phyloP scores from a whole-genome alignment of 1,140 invertebrate genomes.

The Gonatopus flavifemur region DNA sequence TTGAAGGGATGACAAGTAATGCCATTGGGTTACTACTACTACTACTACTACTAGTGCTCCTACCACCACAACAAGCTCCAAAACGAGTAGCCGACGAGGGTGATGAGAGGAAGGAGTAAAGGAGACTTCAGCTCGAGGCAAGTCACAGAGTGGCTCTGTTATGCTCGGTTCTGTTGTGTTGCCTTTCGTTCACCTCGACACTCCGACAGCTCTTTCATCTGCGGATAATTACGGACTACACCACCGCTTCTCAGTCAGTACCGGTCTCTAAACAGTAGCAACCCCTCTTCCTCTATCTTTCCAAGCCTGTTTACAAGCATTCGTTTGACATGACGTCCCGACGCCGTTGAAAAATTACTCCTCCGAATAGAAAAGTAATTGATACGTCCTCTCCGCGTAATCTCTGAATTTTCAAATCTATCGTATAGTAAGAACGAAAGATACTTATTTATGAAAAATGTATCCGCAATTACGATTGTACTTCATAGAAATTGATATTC shows the following conservation, averaged over 20 bases:
- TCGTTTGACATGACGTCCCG: too few species aligned
- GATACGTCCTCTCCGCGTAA: too few species aligned
- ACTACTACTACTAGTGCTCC: constrained; percentile 19
- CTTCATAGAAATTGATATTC: too few species aligned
- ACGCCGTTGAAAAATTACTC: too few species aligned
- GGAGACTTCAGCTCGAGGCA: constrained; percentile 29
- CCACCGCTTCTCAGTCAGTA: constrained; percentile 18
- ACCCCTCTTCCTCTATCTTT: constrained; percentile 5
- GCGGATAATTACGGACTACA: constrained; percentile 49
- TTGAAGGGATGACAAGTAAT: constrained; percentile 49
- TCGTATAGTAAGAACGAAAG: too few species aligned
- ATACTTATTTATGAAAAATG: too few species aligned
- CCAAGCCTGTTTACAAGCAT: too few species aligned
- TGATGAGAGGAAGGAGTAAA: constrained; percentile 8
- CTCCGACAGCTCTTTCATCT: constrained; percentile 59
- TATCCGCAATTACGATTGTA: too few species aligned
- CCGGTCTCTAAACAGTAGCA: too few species aligned
- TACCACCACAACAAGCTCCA: constrained; percentile 17
- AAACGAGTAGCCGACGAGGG: constrained; percentile 4
- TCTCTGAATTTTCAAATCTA: too few species aligned
- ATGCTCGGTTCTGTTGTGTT: constrained; percentile 43
- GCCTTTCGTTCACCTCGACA: constrained; percentile 52
- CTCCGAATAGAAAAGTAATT: too few species aligned
- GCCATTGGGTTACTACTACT: constrained; percentile 19
- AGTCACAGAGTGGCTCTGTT: constrained; percentile 49